Evolutionary conservation across 1,140 invertebrate genomes (phyloP).

Genomic region (Formica selysi): DNA sequence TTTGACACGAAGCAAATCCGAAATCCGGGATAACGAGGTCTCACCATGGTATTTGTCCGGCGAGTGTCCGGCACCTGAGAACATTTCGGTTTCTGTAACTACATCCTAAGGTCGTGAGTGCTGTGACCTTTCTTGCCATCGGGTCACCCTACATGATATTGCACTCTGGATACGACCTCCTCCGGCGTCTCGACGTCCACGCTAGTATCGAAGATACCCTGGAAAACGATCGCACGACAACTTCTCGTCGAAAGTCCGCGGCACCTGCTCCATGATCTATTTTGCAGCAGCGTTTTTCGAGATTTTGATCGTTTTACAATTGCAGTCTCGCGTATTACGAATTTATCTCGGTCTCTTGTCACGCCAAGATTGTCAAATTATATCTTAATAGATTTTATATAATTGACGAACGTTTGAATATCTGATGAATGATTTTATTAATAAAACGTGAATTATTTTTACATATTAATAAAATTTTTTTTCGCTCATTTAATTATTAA

Average conservation of each 20-base stretch:
- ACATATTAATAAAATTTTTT: background rate
- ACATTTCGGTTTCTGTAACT: constrained; percentile 63
- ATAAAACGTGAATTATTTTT: background rate
- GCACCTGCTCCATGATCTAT: constrained; percentile 22
- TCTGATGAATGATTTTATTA: background rate
- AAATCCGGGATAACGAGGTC: constrained; percentile 57
- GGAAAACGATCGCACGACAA: constrained; percentile 36
- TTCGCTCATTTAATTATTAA: background rate
- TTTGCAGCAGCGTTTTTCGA: constrained; percentile 24
- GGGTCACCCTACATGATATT: constrained; percentile 51
- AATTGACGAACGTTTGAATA: background rate
- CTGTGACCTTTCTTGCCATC: constrained; percentile 52
- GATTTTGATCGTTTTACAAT: background rate
- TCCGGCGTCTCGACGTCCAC: constrained; percentile 10
- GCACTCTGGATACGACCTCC: constrained; percentile 35
- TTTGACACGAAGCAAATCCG: constrained; percentile 52
- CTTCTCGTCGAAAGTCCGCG: background rate
- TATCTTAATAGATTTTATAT: background rate
- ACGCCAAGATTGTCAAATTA: background rate
- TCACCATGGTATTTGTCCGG: constrained; percentile 49
- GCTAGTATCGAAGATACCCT: constrained; percentile 39
- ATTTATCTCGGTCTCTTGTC: background rate
- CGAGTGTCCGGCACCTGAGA: constrained; percentile 56
- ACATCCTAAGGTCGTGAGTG: constrained; percentile 56
- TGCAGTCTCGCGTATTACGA: background rate